These are phyloP conservation scores for Vidua chalybeata DNA, from an alignment of 2,113 vertebrate species.

Conservation along the genomic window DNA sequence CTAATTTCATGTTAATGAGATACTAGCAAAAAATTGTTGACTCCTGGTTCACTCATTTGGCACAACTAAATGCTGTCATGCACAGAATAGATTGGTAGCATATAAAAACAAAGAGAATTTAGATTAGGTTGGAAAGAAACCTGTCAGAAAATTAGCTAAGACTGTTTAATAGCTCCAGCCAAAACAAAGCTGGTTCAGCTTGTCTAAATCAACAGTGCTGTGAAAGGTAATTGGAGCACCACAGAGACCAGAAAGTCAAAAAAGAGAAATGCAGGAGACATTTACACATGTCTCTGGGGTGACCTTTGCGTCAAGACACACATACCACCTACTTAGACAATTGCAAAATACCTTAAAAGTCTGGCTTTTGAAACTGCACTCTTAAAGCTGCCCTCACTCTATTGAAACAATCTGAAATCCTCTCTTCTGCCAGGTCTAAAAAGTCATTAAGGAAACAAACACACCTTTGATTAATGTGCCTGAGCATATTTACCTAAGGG, in stretches of 20 bases:
- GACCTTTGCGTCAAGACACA: background rate
- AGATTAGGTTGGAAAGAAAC: background rate
- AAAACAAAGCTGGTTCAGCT: background rate
- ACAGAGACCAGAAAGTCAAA: background rate
- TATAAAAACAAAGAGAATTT: background rate
- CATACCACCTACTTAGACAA: background rate
- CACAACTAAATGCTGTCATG: background rate
- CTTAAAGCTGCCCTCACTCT: background rate
- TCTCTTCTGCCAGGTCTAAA: background rate
- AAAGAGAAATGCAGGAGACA: constrained; percentile 4
- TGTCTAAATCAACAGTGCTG: background rate
- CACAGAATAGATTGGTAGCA: background rate
- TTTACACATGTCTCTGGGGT: background rate
- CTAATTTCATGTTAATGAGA: background rate
- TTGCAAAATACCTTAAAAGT: background rate
- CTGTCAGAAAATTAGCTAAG: background rate
- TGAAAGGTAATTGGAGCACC: background rate
- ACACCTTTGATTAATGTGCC: constrained; percentile 45
- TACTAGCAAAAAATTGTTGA: background rate
- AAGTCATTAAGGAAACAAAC: constrained; percentile 56
- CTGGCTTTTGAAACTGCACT: background rate
- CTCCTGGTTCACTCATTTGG: background rate
- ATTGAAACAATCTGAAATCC: background rate
- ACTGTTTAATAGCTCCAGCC: background rate
- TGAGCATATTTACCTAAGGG: constrained; percentile 45